phyloP scores from a whole-genome alignment of 2,113 vertebrate genomes.

The Polyodon spathula region DNA sequence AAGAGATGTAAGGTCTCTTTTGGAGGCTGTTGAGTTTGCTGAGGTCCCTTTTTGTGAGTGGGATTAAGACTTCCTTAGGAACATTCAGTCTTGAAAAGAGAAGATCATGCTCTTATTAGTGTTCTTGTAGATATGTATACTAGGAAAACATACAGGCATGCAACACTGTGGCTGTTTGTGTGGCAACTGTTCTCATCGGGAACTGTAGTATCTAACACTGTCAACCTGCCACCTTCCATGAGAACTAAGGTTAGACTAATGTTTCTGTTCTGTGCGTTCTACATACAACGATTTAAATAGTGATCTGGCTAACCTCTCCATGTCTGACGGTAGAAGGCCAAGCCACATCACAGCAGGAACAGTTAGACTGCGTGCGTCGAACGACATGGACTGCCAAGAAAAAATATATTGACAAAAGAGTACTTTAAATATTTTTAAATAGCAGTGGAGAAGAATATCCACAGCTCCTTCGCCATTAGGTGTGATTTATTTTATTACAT shows the following conservation, averaged over 20 bases:
- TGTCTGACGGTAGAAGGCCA: constrained; percentile 92
- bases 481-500: constrained; percentile 6
- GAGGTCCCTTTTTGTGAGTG: constrained; percentile 70
- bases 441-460: constrained; percentile 12
- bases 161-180: too few species aligned
- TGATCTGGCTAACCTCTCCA: constrained; percentile 66
- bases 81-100: constrained; percentile 65
- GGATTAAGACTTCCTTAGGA: constrained; percentile 64
- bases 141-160: too few species aligned
- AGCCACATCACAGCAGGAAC: constrained; percentile 90
- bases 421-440: constrained; percentile 17
- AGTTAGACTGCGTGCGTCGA: constrained; percentile 86
- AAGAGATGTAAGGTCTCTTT: constrained; percentile 70
- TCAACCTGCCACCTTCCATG: background rate
- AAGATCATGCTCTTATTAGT: too few species aligned
- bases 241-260: background rate
- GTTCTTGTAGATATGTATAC: too few species aligned
- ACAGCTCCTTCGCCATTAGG: background rate
- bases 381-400: constrained; percentile 81
- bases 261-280: too few species aligned
- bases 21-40: constrained; percentile 74
- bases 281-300: background rate
- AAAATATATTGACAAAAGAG: constrained; percentile 22
- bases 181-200: too few species aligned
- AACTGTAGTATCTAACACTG: too few species aligned